phyloP scores from a whole-genome alignment of 2,888 invertebrate species.

The Pammene fasciana region DNA sequence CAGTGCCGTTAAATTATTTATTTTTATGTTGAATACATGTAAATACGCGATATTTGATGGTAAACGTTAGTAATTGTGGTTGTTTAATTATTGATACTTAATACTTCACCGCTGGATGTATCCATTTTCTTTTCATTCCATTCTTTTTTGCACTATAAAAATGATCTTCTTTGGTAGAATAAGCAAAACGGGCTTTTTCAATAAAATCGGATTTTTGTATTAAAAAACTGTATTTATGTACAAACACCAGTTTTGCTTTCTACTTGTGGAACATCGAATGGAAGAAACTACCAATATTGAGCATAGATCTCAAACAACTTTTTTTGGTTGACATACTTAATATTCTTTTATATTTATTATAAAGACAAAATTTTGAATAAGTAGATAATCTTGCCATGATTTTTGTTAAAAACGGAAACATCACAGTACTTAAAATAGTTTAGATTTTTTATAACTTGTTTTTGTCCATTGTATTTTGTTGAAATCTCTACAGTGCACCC shows the following conservation, averaged over 20 bases:
- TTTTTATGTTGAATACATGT: conserved; percentile 82
- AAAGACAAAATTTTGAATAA: conserved; percentile 40
- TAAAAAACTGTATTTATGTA: no score
- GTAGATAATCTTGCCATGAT: conserved; percentile 55
- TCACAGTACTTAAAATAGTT: conserved; percentile 49
- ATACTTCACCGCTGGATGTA: conserved; percentile 42
- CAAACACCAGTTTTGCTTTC: neutral
- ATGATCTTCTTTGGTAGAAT: neutral
- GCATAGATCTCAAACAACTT: conserved; percentile 65
- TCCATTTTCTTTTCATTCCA: conserved; percentile 53
- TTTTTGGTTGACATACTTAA: conserved; percentile 62
- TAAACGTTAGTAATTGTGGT: conserved; percentile 76
- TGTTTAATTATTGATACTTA: conserved; percentile 69
- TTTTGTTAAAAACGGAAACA: conserved; percentile 47
- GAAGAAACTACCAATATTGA: conserved; percentile 17
- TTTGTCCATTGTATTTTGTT: conserved; percentile 51
- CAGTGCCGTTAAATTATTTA: conserved; percentile 81
- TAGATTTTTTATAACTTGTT: conserved; percentile 53
- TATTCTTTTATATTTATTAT: conserved; percentile 45
- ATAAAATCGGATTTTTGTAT: neutral
- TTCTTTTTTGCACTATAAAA: conserved; percentile 25
- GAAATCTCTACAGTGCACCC: conserved; percentile 47
- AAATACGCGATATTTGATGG: conserved; percentile 77
- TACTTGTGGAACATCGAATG: conserved; percentile 25
- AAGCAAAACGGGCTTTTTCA: neutral